Evolutionary conservation across 2,797 vertebrate species (phyloP).

Genomic region (Sebastes ruberrimus): DNA sequence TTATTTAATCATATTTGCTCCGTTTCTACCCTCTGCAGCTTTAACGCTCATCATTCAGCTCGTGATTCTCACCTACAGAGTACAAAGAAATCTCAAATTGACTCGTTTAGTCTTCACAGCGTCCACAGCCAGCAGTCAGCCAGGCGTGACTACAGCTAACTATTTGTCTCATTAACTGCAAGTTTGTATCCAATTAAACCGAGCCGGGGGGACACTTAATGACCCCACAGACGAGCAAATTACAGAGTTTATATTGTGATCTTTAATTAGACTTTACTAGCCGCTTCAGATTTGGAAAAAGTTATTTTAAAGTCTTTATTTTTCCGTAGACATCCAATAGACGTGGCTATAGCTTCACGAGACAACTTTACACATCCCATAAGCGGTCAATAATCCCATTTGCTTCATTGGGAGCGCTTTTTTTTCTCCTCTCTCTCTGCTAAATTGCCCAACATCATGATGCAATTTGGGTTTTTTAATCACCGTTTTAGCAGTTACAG

Average conservation of each 20-base stretch:
- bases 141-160: slow-evolving; percentile 57
- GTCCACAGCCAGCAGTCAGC: slow-evolving; percentile 62
- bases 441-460: slow-evolving; percentile 82
- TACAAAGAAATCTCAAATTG: slow-evolving; percentile 55
- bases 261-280: slow-evolving; percentile 82
- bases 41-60: slow-evolving; percentile 1
- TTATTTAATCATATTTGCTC: too few species aligned
- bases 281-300: slow-evolving; percentile 63
- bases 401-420: slow-evolving; percentile 59
- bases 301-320: slow-evolving; percentile 67
- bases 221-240: slow-evolving; percentile 76
- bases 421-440: slow-evolving; percentile 1
- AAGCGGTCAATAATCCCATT: slow-evolving; percentile 66
- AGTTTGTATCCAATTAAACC: slow-evolving; percentile 77
- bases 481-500: slow-evolving; percentile 84
- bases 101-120: slow-evolving; percentile 61
- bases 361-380: slow-evolving; percentile 67
- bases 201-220: slow-evolving; percentile 72
- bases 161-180: slow-evolving; percentile 78
- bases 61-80: slow-evolving; percentile 42
- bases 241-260: slow-evolving; percentile 77
- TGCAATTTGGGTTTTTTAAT: slow-evolving; percentile 87
- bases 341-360: slow-evolving; percentile 25
- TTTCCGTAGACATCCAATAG: slow-evolving; percentile 49
- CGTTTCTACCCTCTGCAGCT: background rate